phyloP scores from a whole-genome alignment of 2,797 vertebrate species.

The Scomberomorus guttatus region DNA sequence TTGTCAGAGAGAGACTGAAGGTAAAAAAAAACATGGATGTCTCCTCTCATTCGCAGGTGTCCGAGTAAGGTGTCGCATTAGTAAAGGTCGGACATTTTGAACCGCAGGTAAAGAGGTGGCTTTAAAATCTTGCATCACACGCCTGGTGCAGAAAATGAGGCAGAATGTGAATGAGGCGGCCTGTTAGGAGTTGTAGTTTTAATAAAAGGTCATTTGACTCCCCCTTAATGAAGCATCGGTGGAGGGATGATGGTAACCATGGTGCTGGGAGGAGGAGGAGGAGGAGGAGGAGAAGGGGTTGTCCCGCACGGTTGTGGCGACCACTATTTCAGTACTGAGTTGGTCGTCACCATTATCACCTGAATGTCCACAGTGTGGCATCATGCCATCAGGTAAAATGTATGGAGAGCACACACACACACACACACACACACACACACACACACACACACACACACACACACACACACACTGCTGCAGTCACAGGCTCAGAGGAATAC shows the following conservation, averaged over 20 bases:
- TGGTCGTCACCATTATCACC: constrained; percentile 35
- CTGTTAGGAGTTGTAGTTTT: constrained; percentile 29
- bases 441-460: constrained; percentile 47
- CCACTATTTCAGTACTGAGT: constrained; percentile 52
- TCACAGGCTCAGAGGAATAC: constrained; percentile 74
- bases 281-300: constrained; percentile 32
- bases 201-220: constrained; percentile 61
- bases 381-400: constrained; percentile 33
- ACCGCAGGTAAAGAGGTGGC: constrained; percentile 9
- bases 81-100: constrained; percentile 69
- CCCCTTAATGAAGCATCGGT: constrained; percentile 10
- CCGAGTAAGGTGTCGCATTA: not conserved
- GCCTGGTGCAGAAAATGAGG: not conserved
- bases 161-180: constrained; percentile 15
- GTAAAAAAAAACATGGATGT: not conserved
- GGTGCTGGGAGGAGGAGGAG: constrained; percentile 28
- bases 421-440: constrained; percentile 41
- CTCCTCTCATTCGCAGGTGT: constrained; percentile 2
- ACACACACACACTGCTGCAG: constrained; percentile 66
- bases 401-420: constrained; percentile 12
- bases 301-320: constrained; percentile 60
- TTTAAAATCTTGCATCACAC: not conserved
- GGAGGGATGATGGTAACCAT: constrained; percentile 59
- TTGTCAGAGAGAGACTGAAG: not conserved
- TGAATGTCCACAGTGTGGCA: constrained; percentile 33